A percentile compares a stretch with the other conserved stretches of the same genome.
Evolutionary conservation across 2,888 invertebrate genomes (phyloP).

Genomic region (Celastrina argiolus): DNA sequence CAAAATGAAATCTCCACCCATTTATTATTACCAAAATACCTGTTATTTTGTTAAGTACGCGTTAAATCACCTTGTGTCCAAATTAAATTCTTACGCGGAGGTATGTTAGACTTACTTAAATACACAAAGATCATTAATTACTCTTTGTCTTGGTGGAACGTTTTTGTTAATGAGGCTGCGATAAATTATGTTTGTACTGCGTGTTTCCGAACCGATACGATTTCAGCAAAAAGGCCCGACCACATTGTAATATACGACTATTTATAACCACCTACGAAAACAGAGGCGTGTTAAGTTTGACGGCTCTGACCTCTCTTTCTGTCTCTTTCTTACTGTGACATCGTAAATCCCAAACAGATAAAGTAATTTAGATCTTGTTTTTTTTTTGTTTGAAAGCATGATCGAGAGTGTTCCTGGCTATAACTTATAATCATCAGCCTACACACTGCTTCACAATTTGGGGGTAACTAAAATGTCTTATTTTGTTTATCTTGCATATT

Average conservation of each 20-base stretch:
- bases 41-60: constrained; percentile 23
- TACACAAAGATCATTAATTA: constrained; percentile 50
- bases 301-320: too few relatives aligned
- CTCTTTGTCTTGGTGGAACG: constrained; percentile 36
- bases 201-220: neutral
- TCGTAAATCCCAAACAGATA: too few relatives aligned
- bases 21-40: constrained; percentile 8
- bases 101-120: constrained; percentile 42
- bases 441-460: too few relatives aligned
- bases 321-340: too few relatives aligned
- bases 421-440: too few relatives aligned
- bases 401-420: too few relatives aligned
- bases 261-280: too few relatives aligned
- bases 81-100: constrained; percentile 33
- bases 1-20: neutral
- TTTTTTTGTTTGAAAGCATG: too few relatives aligned
- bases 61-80: constrained; percentile 32
- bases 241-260: neutral
- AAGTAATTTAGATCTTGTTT: too few relatives aligned
- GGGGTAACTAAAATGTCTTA: too few relatives aligned
- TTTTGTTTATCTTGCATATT: too few relatives aligned
- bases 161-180: constrained; percentile 45
- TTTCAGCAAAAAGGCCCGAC: neutral
- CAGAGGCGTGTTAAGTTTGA: too few relatives aligned
- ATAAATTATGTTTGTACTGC: constrained; percentile 36